These are phyloP conservation scores for Flexamia atlantica DNA, from an alignment of 2,888 invertebrate species.

Conservation along the genomic window DNA sequence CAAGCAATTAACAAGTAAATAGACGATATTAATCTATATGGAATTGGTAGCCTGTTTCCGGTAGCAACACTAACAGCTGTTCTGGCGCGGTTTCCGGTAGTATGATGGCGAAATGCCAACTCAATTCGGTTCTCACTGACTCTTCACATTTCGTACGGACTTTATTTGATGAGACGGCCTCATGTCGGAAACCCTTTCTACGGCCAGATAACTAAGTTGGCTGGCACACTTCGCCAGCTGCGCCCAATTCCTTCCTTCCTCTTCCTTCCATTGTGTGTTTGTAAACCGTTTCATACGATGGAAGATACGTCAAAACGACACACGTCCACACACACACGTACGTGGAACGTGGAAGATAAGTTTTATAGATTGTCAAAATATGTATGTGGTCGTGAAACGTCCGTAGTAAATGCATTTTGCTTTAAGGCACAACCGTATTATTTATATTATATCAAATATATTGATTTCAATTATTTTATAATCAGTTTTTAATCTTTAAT, in stretches of 20 bases:
- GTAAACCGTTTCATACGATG: no score
- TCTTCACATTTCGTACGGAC: conserved; percentile 48
- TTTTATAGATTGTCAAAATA: no score
- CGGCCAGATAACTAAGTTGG: conserved; percentile 27
- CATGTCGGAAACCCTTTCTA: conserved; percentile 37
- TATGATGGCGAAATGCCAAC: conserved; percentile 44
- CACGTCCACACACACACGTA: no score
- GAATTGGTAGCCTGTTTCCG: conserved; percentile 32
- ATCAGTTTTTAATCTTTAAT: no score
- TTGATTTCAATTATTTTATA: no score
- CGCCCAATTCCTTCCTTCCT: background rate
- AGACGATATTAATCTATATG: background rate
- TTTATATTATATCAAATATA: no score
- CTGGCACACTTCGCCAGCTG: conserved; percentile 17
- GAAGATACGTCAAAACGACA: no score
- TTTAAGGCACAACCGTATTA: no score
- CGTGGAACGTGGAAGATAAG: no score
- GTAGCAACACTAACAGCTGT: conserved; percentile 47
- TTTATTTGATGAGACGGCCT: conserved; percentile 47
- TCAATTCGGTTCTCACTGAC: conserved; percentile 46
- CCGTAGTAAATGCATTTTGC: no score
- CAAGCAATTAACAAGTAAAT: background rate
- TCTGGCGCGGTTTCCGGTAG: conserved; percentile 51
- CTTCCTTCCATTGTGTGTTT: no score
- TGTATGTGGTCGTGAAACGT: no score